Evolutionary conservation across 1,140 invertebrate genomes (phyloP).

Genomic region (Mactra quadrangularis): DNA sequence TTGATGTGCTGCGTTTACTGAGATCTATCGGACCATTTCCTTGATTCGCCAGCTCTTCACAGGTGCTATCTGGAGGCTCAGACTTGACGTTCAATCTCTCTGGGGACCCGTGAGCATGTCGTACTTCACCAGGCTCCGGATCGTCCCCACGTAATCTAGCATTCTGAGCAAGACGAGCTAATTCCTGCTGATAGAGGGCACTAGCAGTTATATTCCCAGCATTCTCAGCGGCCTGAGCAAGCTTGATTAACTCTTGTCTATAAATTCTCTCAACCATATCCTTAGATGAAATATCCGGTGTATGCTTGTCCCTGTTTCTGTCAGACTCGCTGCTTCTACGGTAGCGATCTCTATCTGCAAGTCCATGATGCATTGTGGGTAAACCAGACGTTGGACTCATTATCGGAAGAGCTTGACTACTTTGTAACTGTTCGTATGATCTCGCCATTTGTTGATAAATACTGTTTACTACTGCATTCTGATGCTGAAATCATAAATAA

Average conservation of each 20-base stretch:
- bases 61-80: slow-evolving; percentile 76
- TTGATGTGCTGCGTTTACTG: slow-evolving; percentile 74
- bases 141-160: slow-evolving; percentile 62
- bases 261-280: slow-evolving; percentile 99
- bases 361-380: neutral
- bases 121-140: slow-evolving; percentile 65
- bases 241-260: slow-evolving; percentile 96
- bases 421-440: slow-evolving; percentile 54
- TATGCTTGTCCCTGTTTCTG: slow-evolving; percentile 25
- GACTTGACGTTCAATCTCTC: slow-evolving; percentile 69
- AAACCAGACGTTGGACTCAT: slow-evolving; percentile 26
- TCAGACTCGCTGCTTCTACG: slow-evolving; percentile 60
- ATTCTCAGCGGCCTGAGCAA: slow-evolving; percentile 88
- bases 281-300: slow-evolving; percentile 86
- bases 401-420: slow-evolving; percentile 23
- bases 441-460: slow-evolving; percentile 81
- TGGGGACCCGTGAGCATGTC: slow-evolving; percentile 58
- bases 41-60: slow-evolving; percentile 66
- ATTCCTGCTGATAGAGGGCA: slow-evolving; percentile 87
- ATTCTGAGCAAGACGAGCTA: slow-evolving; percentile 75
- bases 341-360: slow-evolving; percentile 35
- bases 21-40: slow-evolving; percentile 78
- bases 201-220: slow-evolving; percentile 87
- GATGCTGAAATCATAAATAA: slow-evolving; percentile 77
- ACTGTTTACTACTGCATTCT: slow-evolving; percentile 79